Conservation (phyloP, 2,797 vertebrate species). For the Channa striata region DNA sequence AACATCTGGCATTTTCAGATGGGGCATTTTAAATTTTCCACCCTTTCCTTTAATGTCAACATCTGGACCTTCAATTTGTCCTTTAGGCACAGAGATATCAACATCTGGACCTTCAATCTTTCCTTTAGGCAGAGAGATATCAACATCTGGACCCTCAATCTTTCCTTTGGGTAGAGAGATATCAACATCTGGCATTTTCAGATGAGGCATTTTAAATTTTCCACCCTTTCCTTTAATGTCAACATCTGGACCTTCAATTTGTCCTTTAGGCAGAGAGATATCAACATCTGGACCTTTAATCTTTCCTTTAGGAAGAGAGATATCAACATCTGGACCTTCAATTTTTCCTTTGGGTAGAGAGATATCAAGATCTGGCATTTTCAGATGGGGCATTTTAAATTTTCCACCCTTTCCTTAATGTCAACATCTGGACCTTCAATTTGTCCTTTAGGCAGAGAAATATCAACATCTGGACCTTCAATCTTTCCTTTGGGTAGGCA, state of each 20-base stretch:
- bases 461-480: too few species aligned
- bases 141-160: constrained; percentile 10
- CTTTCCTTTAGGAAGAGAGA: constrained; percentile 25
- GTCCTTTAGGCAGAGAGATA: constrained; percentile 69
- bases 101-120: constrained; percentile 57
- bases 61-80: constrained; percentile 15
- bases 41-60: constrained; percentile 33
- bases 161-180: constrained; percentile 65
- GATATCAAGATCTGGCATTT: constrained; percentile 61
- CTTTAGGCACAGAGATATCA: constrained; percentile 65
- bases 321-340: constrained; percentile 33
- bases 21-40: constrained; percentile 65
- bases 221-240: constrained; percentile 18
- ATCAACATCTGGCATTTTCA: constrained; percentile 67
- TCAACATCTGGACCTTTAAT: constrained; percentile 24
- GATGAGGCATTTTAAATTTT: constrained; percentile 51
- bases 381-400: constrained; percentile 51
- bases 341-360: constrained; percentile 65
- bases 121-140: constrained; percentile 4
- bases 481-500: too few species aligned
- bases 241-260: constrained; percentile 32
- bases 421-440: constrained; percentile 37
- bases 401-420: constrained; percentile 25
- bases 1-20: constrained; percentile 47
- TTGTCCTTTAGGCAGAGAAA: too few species aligned